Conservation (phyloP, 2,113 vertebrate species). For the Tylochromis polylepis region DNA sequence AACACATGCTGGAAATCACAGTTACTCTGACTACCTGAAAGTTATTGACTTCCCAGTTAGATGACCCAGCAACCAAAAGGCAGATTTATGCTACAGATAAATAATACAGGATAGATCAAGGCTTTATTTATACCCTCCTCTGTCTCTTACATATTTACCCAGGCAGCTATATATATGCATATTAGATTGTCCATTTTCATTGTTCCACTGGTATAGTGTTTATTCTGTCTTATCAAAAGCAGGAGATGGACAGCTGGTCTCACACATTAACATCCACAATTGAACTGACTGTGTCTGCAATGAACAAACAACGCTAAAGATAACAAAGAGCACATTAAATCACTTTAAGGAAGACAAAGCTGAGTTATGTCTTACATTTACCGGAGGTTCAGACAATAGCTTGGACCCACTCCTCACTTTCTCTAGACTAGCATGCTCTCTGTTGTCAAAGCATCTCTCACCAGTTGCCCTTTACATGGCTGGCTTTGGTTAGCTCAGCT, state of each 20-base stretch:
- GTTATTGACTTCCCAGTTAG: conserved; percentile 33
- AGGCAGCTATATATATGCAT: conserved; percentile 43
- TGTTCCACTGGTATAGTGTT: conserved; percentile 41
- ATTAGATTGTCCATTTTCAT: conserved; percentile 51
- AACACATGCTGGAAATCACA: conserved; percentile 21
- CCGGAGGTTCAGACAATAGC: not conserved
- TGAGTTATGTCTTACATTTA: conserved; percentile 39
- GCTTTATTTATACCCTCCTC: conserved; percentile 20
- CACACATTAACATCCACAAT: not conserved
- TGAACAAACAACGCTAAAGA: conserved; percentile 49
- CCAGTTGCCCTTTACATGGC: not conserved
- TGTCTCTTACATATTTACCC: conserved; percentile 27
- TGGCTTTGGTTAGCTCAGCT: not conserved
- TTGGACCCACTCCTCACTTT: not conserved
- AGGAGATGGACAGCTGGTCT: conserved; percentile 28
- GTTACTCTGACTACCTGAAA: conserved; percentile 35
- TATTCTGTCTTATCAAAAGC: conserved; percentile 37
- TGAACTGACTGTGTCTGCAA: conserved; percentile 35
- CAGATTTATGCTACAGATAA: conserved; percentile 33
- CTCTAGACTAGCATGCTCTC: no score
- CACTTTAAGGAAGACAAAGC: conserved; percentile 22
- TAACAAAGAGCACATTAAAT: conserved; percentile 56
- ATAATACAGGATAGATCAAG: conserved; percentile 10
- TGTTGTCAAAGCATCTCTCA: not conserved
- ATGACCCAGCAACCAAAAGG: not conserved